A percentile compares a stretch with the other conserved stretches of the same genome.
Conservation (phyloP, 1,140 invertebrate species). For the Aphis gossypii region DNA sequence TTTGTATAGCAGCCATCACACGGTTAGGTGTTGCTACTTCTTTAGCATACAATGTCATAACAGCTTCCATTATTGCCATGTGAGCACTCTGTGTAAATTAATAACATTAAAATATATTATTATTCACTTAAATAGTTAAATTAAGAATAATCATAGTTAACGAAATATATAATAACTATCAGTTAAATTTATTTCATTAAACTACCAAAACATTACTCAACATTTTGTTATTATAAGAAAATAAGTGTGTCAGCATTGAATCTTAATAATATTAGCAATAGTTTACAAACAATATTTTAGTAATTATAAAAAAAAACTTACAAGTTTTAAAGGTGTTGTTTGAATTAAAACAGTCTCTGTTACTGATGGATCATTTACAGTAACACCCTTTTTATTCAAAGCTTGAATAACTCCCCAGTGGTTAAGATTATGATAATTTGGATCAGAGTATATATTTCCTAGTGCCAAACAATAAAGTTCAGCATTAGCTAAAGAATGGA, state of each 20-base stretch:
- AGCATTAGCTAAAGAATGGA: slow-evolving; percentile 90
- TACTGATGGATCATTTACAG: slow-evolving; percentile 83
- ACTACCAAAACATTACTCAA: not conserved
- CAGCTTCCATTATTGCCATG: slow-evolving; percentile 94
- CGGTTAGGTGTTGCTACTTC: slow-evolving; percentile 91
- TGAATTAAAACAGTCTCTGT: slow-evolving; percentile 96
- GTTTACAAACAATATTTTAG: not conserved
- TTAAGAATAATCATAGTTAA: not conserved
- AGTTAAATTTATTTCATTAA: not conserved
- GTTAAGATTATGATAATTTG: slow-evolving; percentile 92
- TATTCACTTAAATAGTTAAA: not conserved
- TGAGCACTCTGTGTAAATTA: slow-evolving; percentile 83
- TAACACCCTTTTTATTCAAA: slow-evolving; percentile 88
- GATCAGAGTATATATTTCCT: slow-evolving; percentile 96
- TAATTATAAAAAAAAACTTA: slow-evolving; percentile 64
- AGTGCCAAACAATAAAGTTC: slow-evolving; percentile 95
- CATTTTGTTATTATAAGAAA: not conserved
- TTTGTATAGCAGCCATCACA: slow-evolving; percentile 82
- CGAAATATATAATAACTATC: not conserved
- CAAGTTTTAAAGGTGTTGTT: slow-evolving; percentile 93
- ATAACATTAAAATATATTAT: slow-evolving; percentile 1
- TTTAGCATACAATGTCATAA: slow-evolving; percentile 94
- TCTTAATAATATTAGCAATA: not conserved
- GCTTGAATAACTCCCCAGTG: slow-evolving; percentile 94
- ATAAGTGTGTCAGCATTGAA: not conserved